Percentiles rank a stretch among this genome's conserved stretches.
These are phyloP conservation scores for Drusus annulatus DNA, from an alignment of 1,140 invertebrate species.

Conservation along the genomic window DNA sequence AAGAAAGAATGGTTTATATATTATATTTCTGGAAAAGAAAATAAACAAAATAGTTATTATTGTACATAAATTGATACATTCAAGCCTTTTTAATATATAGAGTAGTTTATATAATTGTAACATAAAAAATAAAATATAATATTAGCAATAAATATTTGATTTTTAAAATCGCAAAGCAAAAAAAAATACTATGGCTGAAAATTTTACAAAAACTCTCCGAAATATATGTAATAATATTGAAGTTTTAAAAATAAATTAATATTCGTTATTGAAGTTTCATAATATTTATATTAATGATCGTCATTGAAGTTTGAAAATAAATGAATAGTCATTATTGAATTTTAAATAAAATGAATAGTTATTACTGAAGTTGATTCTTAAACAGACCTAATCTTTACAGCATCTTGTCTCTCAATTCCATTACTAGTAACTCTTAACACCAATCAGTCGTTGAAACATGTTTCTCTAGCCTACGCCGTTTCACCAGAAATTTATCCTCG, in stretches of 20 bases:
- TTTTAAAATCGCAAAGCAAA: too few relatives aligned
- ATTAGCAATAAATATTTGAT: too few relatives aligned
- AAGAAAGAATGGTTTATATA: too few relatives aligned
- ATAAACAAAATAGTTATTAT: too few relatives aligned
- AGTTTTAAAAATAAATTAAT: not conserved
- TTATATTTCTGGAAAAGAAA: too few relatives aligned
- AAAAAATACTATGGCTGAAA: too few relatives aligned
- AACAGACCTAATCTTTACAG: not conserved
- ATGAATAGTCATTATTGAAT: not conserved
- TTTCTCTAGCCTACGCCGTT: slow-evolving; percentile 5
- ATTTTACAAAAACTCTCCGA: too few relatives aligned
- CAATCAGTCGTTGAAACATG: slow-evolving; percentile 22
- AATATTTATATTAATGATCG: not conserved
- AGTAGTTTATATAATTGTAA: too few relatives aligned
- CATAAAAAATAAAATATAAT: too few relatives aligned
- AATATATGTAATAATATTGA: not conserved
- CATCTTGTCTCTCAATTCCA: not conserved
- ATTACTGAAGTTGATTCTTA: not conserved
- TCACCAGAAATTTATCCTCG: too few relatives aligned
- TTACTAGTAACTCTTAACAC: slow-evolving; percentile 8
- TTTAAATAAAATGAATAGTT: not conserved
- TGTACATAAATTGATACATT: too few relatives aligned
- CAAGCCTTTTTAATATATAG: too few relatives aligned
- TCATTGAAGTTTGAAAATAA: not conserved
- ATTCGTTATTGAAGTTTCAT: not conserved